Evolutionary conservation across 2,888 invertebrate genomes (phyloP).

Genomic region (Spodoptera exigua): DNA sequence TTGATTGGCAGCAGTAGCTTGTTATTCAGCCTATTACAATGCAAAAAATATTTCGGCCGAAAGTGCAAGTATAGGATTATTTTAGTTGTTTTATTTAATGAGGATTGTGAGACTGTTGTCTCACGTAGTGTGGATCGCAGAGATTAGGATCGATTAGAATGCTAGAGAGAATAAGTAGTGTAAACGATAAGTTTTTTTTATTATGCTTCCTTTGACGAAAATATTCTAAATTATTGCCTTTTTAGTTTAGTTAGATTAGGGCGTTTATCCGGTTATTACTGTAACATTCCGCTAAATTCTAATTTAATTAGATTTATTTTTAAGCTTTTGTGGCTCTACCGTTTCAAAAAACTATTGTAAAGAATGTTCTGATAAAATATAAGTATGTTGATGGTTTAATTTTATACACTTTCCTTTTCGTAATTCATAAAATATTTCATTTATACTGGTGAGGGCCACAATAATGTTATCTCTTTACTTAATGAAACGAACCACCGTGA

Average conservation of each 20-base stretch:
- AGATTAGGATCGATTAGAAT: slow-evolving; percentile 19
- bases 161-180: slow-evolving; percentile 34
- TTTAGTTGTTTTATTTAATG: slow-evolving; percentile 23
- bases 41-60: slow-evolving; percentile 54
- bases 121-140: slow-evolving; percentile 7
- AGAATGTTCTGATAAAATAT: not conserved
- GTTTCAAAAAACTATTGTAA: slow-evolving; percentile 2
- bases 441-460: slow-evolving; percentile 29
- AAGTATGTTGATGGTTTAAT: too few species aligned
- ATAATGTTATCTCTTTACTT: slow-evolving; percentile 31
- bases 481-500: slow-evolving; percentile 74
- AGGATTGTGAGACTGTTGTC: slow-evolving; percentile 11
- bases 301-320: slow-evolving; percentile 10
- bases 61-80: slow-evolving; percentile 54
- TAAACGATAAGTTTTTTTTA: slow-evolving; percentile 19
- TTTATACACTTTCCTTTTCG: too few species aligned
- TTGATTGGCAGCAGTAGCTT: slow-evolving; percentile 5
- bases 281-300: slow-evolving; percentile 72
- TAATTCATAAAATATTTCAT: too few species aligned
- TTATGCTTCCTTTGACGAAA: slow-evolving; percentile 1
- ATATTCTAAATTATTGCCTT: slow-evolving; percentile 30
- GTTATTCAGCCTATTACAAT: slow-evolving; percentile 18
- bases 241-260: slow-evolving; percentile 28
- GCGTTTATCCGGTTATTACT: slow-evolving; percentile 57
- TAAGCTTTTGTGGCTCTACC: slow-evolving; percentile 25